Conservation (phyloP, 2,888 invertebrate genomes). For the Oithona nana region DNA sequence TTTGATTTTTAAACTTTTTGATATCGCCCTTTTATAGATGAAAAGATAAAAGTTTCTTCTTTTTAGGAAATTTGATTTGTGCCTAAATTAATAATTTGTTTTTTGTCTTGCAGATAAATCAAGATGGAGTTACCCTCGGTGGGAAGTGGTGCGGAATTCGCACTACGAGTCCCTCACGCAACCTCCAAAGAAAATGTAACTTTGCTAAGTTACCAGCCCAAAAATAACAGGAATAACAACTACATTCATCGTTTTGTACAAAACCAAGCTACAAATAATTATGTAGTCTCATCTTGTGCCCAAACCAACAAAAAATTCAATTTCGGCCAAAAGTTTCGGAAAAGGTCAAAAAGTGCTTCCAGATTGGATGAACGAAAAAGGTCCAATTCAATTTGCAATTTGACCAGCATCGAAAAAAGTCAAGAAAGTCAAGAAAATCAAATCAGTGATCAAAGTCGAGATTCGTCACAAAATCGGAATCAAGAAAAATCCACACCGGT, state of each 20-base stretch:
- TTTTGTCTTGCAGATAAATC: no score
- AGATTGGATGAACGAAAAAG: background rate
- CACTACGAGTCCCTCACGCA: no score
- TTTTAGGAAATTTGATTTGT: no score
- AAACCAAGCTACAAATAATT: background rate
- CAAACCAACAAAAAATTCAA: background rate
- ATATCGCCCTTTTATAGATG: no score
- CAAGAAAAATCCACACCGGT: constrained; percentile 4
- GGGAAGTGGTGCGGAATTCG: no score
- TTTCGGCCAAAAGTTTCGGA: background rate
- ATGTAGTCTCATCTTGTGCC: background rate
- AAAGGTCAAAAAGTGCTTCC: constrained; percentile 4
- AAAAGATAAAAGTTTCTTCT: no score
- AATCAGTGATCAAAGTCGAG: background rate
- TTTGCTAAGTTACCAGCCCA: background rate
- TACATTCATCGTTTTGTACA: background rate
- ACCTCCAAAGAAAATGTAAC: no score
- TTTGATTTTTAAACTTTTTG: no score
- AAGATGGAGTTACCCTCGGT: no score
- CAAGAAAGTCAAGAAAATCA: background rate
- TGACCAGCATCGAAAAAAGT: no score
- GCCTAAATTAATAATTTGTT: no score
- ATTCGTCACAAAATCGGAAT: background rate
- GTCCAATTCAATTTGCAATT: background rate
- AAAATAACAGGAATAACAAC: background rate